Conservation (phyloP, 2,797 vertebrate species). For the Synaphobranchus kaupii region DNA sequence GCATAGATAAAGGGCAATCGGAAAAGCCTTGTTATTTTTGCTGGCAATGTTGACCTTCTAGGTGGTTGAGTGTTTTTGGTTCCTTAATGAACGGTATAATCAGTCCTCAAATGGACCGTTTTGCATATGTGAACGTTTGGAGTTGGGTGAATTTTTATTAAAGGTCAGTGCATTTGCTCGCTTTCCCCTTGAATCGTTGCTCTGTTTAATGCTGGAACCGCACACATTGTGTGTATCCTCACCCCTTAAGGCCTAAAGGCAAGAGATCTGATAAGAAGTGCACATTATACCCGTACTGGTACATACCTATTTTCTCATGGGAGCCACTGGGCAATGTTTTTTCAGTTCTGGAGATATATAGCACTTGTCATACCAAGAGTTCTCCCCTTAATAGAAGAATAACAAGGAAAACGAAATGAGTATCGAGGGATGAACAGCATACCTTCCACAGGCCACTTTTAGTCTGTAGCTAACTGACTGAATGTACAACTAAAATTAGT, state of each 20-base stretch:
- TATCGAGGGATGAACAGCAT: constrained; percentile 14
- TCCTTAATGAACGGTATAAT: neutral
- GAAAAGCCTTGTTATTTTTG: neutral
- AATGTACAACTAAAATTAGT: neutral
- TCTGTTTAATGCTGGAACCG: neutral
- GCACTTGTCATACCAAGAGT: neutral
- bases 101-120: neutral
- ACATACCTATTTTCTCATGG: constrained; percentile 6
- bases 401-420: constrained; percentile 10
- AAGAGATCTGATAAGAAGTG: neutral
- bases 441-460: neutral
- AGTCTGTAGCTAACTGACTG: neutral
- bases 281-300: neutral
- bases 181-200: neutral
- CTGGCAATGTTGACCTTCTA: neutral
- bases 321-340: constrained; percentile 14
- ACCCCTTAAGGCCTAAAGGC: neutral
- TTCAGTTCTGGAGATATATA: constrained; percentile 2
- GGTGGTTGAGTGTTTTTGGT: neutral
- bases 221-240: neutral
- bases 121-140: neutral
- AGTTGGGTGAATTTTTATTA: neutral
- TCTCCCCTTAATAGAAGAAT: constrained; percentile 10
- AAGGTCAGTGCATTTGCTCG: neutral
- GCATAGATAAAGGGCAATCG: neutral